These are phyloP conservation scores for Lagorchestes hirsutus DNA, from an alignment of 2,797 vertebrate species.

Conservation along the genomic window DNA sequence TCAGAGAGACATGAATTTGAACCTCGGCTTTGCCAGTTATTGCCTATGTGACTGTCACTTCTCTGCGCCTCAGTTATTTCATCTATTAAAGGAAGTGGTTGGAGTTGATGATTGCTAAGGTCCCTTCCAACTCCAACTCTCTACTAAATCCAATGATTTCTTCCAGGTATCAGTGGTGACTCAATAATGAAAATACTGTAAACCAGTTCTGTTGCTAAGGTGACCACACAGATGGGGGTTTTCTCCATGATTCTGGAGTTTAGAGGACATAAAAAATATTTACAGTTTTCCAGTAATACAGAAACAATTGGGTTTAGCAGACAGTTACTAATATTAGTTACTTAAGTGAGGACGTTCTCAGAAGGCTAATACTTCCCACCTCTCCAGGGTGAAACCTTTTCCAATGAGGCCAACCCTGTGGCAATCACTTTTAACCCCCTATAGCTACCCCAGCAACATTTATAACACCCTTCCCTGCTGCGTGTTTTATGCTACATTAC, in stretches of 20 bases:
- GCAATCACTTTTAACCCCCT: neutral
- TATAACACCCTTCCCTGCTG: neutral
- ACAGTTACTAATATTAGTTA: neutral
- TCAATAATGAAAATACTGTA: slow-evolving; percentile 11
- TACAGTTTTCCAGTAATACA: neutral
- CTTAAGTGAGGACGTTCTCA: neutral
- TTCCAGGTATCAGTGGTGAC: neutral
- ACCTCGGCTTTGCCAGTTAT: neutral
- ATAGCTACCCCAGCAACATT: neutral
- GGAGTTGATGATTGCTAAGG: neutral
- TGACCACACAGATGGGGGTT: neutral
- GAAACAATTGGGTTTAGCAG: neutral
- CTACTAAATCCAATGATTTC: slow-evolving; percentile 15
- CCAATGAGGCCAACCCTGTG: neutral
- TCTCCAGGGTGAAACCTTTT: neutral
- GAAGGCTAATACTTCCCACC: neutral
- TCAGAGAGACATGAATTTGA: neutral
- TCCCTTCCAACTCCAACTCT: neutral
- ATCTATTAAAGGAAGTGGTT: neutral
- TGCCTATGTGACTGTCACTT: neutral
- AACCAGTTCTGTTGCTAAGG: neutral
- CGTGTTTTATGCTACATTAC: neutral
- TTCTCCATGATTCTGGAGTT: neutral
- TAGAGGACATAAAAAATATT: neutral
- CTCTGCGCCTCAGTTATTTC: neutral